Evolutionary conservation across 2,797 vertebrate genomes (phyloP).

Genomic region (Clarias fuscus): DNA sequence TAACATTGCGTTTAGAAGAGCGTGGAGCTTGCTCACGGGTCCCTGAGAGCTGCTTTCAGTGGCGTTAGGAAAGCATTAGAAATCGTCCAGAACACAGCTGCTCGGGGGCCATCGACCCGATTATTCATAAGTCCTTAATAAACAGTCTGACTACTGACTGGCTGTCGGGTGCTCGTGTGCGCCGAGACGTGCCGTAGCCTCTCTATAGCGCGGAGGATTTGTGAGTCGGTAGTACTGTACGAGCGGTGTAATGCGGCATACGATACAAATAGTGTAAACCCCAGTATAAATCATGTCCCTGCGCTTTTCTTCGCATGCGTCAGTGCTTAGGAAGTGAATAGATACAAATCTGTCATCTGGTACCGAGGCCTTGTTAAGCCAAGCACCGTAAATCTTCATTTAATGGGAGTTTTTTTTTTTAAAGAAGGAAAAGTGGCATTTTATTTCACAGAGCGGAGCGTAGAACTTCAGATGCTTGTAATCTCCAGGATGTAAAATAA

Average conservation of each 20-base stretch:
- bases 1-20: constrained; percentile 50
- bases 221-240: background rate
- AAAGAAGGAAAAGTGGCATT: constrained; percentile 59
- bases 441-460: constrained; percentile 60
- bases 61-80: constrained; percentile 35
- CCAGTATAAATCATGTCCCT: background rate
- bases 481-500: constrained; percentile 60
- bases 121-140: constrained; percentile 36
- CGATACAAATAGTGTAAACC: background rate
- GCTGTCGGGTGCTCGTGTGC: background rate
- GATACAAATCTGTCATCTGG: background rate
- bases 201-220: background rate
- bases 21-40: constrained; percentile 42
- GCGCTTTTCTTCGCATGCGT: background rate
- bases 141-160: constrained; percentile 8
- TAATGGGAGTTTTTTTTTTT: constrained; percentile 55
- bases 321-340: background rate
- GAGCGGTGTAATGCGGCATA: background rate
- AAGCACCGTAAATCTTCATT: constrained; percentile 59
- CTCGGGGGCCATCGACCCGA: constrained; percentile 6
- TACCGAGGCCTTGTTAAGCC: constrained; percentile 9
- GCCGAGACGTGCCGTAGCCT: background rate
- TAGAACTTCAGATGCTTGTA: constrained; percentile 69
- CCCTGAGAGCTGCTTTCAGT: constrained; percentile 47
- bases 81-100: constrained; percentile 42